A percentile compares a stretch with the other conserved stretches of the same genome.
phyloP scores from a whole-genome alignment of 2,888 invertebrate species.

The Conchocele bisecta region DNA sequence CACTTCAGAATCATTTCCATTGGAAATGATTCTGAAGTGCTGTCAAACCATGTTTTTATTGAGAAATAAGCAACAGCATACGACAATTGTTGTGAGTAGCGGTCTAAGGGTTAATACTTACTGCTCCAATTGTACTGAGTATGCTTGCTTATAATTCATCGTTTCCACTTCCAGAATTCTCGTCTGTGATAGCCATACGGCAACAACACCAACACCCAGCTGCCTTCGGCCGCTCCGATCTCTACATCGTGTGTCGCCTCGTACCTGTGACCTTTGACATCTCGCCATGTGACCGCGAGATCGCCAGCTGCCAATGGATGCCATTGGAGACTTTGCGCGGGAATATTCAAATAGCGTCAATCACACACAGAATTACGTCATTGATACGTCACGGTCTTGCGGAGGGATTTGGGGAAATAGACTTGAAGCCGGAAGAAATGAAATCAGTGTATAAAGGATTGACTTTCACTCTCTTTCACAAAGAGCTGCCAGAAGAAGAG shows the following conservation, averaged over 20 bases:
- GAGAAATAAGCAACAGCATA: too few species aligned
- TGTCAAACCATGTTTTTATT: too few species aligned
- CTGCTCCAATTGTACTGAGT: too few species aligned
- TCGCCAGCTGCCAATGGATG: conserved; percentile 78
- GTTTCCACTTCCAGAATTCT: conserved; percentile 79
- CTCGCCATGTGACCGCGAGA: conserved; percentile 73
- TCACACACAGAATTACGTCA: conserved; percentile 67
- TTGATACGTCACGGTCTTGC: conserved; percentile 68
- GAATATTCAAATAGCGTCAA: conserved; percentile 60
- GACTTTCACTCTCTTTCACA: conserved; percentile 69
- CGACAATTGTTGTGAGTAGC: too few species aligned
- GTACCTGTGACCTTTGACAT: conserved; percentile 75
- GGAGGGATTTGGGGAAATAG: conserved; percentile 74
- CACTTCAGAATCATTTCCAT: too few species aligned
- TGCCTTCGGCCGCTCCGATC: conserved; percentile 80
- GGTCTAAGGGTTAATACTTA: too few species aligned
- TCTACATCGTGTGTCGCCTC: conserved; percentile 79
- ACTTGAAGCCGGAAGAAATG: conserved; percentile 68
- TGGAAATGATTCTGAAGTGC: too few species aligned
- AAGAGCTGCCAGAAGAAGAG: conserved; percentile 37
- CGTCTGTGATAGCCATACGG: conserved; percentile 76
- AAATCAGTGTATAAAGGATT: conserved; percentile 74
- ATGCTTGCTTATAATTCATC: too few species aligned
- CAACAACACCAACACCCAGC: conserved; percentile 79
- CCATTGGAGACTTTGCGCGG: conserved; percentile 64